Base-by-base conservation (phyloP, 1,140 invertebrate species). In the Pseudomyrmex pallidus region DNA sequence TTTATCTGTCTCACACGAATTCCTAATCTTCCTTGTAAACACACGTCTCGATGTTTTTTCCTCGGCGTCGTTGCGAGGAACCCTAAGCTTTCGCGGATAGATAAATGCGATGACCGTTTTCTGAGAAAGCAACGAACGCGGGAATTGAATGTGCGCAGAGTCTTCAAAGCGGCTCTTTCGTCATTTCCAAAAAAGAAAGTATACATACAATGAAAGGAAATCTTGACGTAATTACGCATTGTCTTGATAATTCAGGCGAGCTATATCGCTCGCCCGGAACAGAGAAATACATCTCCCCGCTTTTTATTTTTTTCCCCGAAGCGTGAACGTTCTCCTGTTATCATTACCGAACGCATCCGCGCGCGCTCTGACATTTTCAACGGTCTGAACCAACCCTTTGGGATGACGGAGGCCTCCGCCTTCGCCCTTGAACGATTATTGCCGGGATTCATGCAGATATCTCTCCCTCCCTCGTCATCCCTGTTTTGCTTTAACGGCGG, bases 401-500 rank as follows among this genome's bases (percentile, higher is more conserved):
- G 52, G 22, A 66, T 35, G 35, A 35, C 35, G 35, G 87, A 76
- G 74, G 74, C 59, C 84, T 86, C 62, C 35, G 35, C 35, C 74
- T 74, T 70, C 22, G 85, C 68, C 87, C 77, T 52, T 48, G 63
- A 66, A 80, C 87, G 77, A 89, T 89, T 89, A 89, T 83, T 87
- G 59, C 56, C 63, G 82, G 78, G 82, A 82, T 89, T 87, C 84
- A 48, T 82, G 66, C 76, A 85, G 84, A 85, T 87, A 74, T 85
- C 83, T 52, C 50, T 46, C 17, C 57, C 59, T 66, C 44, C 13
- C 63, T 85, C 62, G n/a, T 68, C 62, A 12, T 54, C 63, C 59
- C 63, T 48, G 10, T 9, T 66, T 68, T 7, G 35, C 35, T 35
- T 35, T 35, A 13, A 67, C 63, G 59, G 52, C 61, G 22, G 82